Evolutionary conservation across 1,140 invertebrate genomes (phyloP), one percentile per base, ranked within the genome.

Genomic region (Diprion similis): DNA sequence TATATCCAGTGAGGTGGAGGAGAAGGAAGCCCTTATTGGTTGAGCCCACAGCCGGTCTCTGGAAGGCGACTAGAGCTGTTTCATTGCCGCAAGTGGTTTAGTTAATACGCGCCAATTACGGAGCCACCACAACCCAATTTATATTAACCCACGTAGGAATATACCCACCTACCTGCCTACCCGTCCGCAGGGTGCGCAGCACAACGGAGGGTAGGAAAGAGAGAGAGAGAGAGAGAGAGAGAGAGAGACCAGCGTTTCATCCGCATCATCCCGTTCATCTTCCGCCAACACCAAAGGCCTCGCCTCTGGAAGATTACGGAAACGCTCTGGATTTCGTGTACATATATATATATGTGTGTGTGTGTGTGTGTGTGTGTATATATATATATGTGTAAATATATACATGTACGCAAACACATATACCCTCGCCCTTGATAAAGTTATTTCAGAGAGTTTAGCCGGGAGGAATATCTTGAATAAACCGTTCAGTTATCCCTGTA

Each of bases 71-170:
- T 10, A 45, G 51, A 73, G 68, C 51, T 59, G 64, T 72, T n/a
- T 71, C 51, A 45, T 70, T 46, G 17, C 70, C 76, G 47, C 73
- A 66, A 71, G 48, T 74, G 68, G 71, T 69, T 70, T 71, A 70
- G 74, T 75, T 75, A 77, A 74, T 78, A 71, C 37, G 68, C 71
- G 37, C 74, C 71, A 72, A 79, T 68, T 76, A 69, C 66, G 13
- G 9, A 64, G 46, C 47, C 47, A 70, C 71, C 76, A 66, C 76
- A 74, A 80, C 71, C 77, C 76, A 78, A 81, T 83, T 78, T 77
- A 70, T 80, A 81, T 74, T 68, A 59, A 59, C 51, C 51, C 51
- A 59, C 51, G 51, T 59, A 59, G 11, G 24, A 37, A 37, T 37
- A 37, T 37, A 37, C 2, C 24, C 24, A 37, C 24, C 24, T 37